Conservation (phyloP, 1,140 invertebrate genomes). For the Drosophila yakuba region DNA sequence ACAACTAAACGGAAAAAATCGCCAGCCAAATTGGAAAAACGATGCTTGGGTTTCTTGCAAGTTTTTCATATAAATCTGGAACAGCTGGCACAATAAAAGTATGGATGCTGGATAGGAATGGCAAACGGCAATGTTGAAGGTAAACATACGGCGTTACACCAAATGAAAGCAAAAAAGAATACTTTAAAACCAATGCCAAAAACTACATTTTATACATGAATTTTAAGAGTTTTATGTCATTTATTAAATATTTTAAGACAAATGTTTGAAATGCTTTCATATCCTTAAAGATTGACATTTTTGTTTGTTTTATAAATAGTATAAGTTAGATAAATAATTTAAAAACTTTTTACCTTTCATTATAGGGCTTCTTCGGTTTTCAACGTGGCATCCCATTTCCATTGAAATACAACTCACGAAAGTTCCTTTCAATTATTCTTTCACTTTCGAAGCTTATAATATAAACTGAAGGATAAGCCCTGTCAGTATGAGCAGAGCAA, state of each 20-base stretch:
- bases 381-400: not conserved
- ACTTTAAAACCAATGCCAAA: not conserved
- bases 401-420: constrained; percentile 12
- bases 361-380: not conserved
- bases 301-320: too few relatives aligned
- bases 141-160: not conserved
- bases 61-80: constrained; percentile 75
- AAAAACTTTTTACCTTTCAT: too few relatives aligned
- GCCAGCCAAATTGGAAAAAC: constrained; percentile 67
- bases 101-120: constrained; percentile 5
- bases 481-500: constrained; percentile 47
- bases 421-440: constrained; percentile 72
- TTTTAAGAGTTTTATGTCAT: not conserved
- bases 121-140: constrained; percentile 16
- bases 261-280: too few relatives aligned
- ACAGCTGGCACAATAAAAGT: constrained; percentile 45
- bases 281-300: too few relatives aligned
- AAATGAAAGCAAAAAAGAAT: not conserved
- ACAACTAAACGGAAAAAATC: constrained; percentile 49
- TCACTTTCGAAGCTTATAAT: constrained; percentile 77
- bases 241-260: too few relatives aligned
- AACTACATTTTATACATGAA: not conserved
- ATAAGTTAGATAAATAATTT: too few relatives aligned
- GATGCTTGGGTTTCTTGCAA: constrained; percentile 37
- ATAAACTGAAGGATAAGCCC: constrained; percentile 78